A percentile compares a stretch with the other conserved stretches of the same genome.
Conservation (phyloP, 2,797 vertebrate species). For the Diplodus sargus region DNA sequence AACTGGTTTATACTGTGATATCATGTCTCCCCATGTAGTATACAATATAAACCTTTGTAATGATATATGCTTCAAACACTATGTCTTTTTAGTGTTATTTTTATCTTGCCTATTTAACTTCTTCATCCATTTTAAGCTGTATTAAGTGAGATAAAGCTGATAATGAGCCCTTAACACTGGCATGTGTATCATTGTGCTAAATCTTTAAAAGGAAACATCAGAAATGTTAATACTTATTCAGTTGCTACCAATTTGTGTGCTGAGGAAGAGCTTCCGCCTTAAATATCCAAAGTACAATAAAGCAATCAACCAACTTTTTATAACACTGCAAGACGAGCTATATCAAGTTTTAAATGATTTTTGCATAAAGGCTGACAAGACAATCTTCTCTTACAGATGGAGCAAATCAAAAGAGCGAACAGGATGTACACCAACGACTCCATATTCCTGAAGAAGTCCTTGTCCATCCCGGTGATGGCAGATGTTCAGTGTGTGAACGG, state of each 20-base stretch:
- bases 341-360: neutral
- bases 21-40: neutral
- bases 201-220: neutral
- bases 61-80: neutral
- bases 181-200: neutral
- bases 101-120: too few species aligned
- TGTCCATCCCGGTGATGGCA: slow-evolving; percentile 88
- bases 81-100: neutral
- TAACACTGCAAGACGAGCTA: neutral
- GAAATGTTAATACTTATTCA: neutral
- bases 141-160: neutral
- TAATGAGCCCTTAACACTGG: neutral
- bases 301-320: neutral
- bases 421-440: slow-evolving; percentile 95
- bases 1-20: neutral
- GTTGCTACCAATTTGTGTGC: neutral
- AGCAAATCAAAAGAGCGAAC: slow-evolving; percentile 93
- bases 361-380: neutral
- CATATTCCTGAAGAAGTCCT: slow-evolving; percentile 91
- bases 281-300: neutral
- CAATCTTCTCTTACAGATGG: slow-evolving; percentile 84
- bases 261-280: neutral
- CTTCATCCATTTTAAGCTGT: neutral
- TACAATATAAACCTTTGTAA: too few species aligned
- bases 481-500: slow-evolving; percentile 71